Evolutionary conservation across 2,113 vertebrate species (phyloP).

Genomic region (Erpornis zantholeuca): DNA sequence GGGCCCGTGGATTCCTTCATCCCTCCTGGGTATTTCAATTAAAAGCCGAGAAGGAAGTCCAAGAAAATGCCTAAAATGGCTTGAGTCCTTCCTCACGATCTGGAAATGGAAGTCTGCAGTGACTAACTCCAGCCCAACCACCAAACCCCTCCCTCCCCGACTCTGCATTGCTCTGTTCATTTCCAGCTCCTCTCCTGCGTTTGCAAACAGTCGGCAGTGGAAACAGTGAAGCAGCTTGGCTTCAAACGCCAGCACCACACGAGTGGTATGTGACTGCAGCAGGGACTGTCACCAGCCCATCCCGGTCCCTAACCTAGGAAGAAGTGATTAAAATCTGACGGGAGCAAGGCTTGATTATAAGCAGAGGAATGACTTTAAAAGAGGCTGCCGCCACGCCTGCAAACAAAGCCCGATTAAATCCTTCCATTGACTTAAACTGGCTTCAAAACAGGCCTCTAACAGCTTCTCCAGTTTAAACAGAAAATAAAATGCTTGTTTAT

Average conservation of each 20-base stretch:
- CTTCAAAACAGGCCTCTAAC: neutral
- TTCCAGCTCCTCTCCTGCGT: neutral
- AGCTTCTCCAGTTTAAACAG: neutral
- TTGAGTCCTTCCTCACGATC: constrained; percentile 27
- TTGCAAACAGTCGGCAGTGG: constrained; percentile 3
- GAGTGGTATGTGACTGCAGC: neutral
- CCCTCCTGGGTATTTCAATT: constrained; percentile 37
- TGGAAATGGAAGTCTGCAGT: constrained; percentile 37
- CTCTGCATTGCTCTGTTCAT: neutral
- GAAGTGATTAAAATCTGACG: neutral
- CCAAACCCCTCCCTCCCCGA: constrained; percentile 37
- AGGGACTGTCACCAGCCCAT: neutral
- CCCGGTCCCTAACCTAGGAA: neutral
- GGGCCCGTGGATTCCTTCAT: neutral
- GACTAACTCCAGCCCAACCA: constrained; percentile 47
- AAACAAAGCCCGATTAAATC: constrained; percentile 31
- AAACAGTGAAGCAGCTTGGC: neutral
- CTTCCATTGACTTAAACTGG: neutral
- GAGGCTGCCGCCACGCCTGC: neutral
- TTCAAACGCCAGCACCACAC: neutral
- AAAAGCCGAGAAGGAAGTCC: neutral
- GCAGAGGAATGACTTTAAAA: neutral
- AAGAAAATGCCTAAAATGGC: constrained; percentile 60
- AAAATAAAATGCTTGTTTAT: neutral
- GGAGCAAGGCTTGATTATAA: neutral